Evolutionary conservation across 2,113 vertebrate species (phyloP), one percentile per base, ranked within the genome.

Genomic region (Salvelinus namaycush): DNA sequence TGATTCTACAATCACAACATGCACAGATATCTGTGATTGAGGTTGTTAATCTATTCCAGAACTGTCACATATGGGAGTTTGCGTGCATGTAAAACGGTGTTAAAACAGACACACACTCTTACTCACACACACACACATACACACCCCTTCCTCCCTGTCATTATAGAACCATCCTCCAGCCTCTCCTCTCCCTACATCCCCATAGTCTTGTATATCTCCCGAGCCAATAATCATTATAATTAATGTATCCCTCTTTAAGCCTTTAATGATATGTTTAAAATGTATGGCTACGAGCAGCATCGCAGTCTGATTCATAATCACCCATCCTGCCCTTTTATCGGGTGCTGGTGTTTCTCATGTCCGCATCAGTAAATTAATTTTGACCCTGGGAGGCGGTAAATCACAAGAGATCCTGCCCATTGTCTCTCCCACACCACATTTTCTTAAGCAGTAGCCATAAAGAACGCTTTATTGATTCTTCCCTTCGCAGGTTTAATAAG

Each of bases 401-500:
- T 92, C 89, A 88, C 64, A 5, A 75, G 72, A 75, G 86, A 87
- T 78, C 81, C 77, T 22, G 76, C 84, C 44, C 70, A 34, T 79
- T 70, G 79, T 89, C 79, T 82, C 81, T 70, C 75, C 31, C 27
- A 68, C 82, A 87, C 79, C 83, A 66, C 83, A 80, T 89, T 90
- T 90, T 89, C 84, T 88, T 91, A 89, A 90, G 86, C 87, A 80
- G 85, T 88, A 87, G 86, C 83, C 78, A 77, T 90, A 90, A 92
- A 89, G 87, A 89, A 91, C 90, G 88, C 79, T 89, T 91, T 94
- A 93, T 94, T 79, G 90, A 93, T 92, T 82, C 77, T 84, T 73
- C 71, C 76, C 64, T 24, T 74, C 88, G 86, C 86, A 79, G 81
- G 87, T 87, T 90, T 90, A 89, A 91, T 92, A 90, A 92, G 79